These are phyloP conservation scores for Arbacia lixula DNA, from an alignment of 53 echinoderm and acorn worm species.

Conservation along the genomic window DNA sequence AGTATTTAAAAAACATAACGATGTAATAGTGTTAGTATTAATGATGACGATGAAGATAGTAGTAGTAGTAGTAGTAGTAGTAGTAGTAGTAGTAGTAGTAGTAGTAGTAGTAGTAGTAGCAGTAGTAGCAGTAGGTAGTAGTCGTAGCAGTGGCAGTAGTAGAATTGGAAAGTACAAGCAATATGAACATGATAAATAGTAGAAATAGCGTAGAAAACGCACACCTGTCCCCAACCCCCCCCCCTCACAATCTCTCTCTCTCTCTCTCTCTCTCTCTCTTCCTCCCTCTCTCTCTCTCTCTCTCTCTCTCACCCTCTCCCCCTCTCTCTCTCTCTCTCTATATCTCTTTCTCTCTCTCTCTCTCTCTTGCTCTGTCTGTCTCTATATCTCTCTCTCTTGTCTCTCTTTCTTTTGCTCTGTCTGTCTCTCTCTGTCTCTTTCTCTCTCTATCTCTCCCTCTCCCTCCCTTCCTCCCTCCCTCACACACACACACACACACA, in stretches of 20 bases:
- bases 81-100: constrained; percentile 1
- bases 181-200: neutral
- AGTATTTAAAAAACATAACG: too few relatives aligned
- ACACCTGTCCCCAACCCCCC: too few relatives aligned
- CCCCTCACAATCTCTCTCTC: neutral
- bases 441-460: too few relatives aligned
- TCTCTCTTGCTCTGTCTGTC: neutral
- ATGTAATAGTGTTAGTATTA: neutral
- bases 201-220: neutral
- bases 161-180: neutral
- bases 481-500: too few relatives aligned
- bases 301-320: too few relatives aligned
- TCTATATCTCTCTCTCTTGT: neutral
- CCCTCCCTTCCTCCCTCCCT: too few relatives aligned
- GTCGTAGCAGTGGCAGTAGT: neutral
- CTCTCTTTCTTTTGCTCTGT: too few relatives aligned
- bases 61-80: neutral
- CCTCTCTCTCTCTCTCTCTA: neutral
- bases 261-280: neutral
- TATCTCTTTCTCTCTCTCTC: neutral
- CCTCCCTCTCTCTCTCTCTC: neutral
- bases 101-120: neutral
- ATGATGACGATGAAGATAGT: neutral
- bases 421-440: too few relatives aligned
- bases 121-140: neutral